These are phyloP conservation scores for Reticulitermes speratus DNA, from an alignment of 1,140 invertebrate species.

Conservation along the genomic window DNA sequence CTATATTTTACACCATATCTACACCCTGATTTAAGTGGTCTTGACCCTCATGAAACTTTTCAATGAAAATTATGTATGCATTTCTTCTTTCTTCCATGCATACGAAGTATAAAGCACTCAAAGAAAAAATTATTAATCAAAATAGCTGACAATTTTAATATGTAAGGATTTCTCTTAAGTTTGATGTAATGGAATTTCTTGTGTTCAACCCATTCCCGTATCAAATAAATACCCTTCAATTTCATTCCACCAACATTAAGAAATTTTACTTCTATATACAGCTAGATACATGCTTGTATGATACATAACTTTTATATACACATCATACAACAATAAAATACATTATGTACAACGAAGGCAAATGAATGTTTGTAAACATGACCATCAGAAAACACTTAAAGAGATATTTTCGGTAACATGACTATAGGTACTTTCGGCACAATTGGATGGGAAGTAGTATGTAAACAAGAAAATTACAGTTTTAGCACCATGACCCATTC, in stretches of 20 bases:
- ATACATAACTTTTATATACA: not conserved
- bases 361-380: not conserved
- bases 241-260: not conserved
- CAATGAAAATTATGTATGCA: too few species aligned
- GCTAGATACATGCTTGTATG: not conserved
- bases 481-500: too few species aligned
- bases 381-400: not conserved
- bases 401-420: not conserved
- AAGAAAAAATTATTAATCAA: too few species aligned
- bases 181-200: too few species aligned
- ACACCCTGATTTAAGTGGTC: too few species aligned
- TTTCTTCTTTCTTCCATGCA: too few species aligned
- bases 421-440: not conserved
- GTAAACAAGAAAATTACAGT: not conserved
- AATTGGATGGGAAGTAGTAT: not conserved
- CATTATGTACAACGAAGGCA: constrained; percentile 12
- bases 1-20: too few species aligned
- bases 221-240: not conserved
- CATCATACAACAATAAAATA: not conserved
- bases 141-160: too few species aligned
- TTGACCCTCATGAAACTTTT: too few species aligned
- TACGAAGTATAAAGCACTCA: too few species aligned
- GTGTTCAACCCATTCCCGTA: too few species aligned
- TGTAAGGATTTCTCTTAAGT: too few species aligned
- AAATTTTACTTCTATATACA: constrained; percentile 7